These are phyloP conservation scores for Latrodectus hesperus DNA, from an alignment of 2,888 invertebrate genomes.

Conservation along the genomic window DNA sequence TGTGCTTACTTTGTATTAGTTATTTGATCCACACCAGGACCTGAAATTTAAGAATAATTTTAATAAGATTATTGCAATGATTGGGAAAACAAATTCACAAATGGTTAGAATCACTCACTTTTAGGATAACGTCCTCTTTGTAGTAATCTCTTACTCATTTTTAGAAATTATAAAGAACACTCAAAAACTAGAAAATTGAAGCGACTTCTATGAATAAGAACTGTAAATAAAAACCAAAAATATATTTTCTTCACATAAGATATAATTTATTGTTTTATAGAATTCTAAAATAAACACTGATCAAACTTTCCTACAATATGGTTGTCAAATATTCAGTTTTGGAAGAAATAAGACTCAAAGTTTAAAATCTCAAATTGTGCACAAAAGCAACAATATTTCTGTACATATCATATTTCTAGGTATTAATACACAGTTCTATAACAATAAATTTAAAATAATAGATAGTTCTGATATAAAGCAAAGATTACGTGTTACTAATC, in stretches of 20 bases:
- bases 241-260: not conserved
- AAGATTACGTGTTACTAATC: conserved; percentile 49
- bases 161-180: not conserved
- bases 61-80: too few species aligned
- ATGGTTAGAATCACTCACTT: conserved; percentile 19
- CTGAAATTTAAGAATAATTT: conserved; percentile 14
- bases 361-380: too few species aligned
- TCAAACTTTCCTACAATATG: not conserved
- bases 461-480: not conserved
- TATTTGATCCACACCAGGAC: conserved; percentile 34
- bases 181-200: not conserved
- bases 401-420: not conserved
- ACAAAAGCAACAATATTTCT: too few species aligned
- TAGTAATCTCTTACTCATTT: conserved; percentile 59
- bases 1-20: conserved; percentile 43
- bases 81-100: too few species aligned
- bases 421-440: not conserved
- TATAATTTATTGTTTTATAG: not conserved
- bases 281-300: not conserved
- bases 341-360: too few species aligned
- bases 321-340: not conserved
- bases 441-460: not conserved
- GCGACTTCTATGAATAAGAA: not conserved
- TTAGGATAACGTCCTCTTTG: conserved; percentile 63
- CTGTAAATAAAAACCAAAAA: not conserved